phyloP scores from a whole-genome alignment of 1,140 invertebrate species.

The Lerema accius region DNA sequence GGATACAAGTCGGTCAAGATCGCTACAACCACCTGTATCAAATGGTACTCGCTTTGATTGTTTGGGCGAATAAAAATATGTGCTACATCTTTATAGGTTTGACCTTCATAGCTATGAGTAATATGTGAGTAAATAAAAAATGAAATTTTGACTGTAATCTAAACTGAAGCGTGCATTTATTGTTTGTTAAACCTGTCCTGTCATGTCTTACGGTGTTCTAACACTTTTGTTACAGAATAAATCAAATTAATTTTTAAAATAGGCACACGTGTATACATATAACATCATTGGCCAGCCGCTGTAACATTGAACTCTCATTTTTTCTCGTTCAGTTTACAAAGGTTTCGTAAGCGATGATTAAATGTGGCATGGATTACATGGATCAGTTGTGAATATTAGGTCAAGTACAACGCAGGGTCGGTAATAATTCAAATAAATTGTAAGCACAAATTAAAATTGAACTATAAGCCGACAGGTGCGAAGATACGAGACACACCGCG shows the following conservation, averaged over 20 bases:
- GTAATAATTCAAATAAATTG: slow-evolving; percentile 29
- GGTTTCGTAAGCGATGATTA: slow-evolving; percentile 36
- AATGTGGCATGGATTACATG: slow-evolving; percentile 26
- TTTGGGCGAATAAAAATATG: slow-evolving; percentile 5
- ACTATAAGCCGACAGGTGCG: slow-evolving; percentile 19
- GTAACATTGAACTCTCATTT: slow-evolving; percentile 30
- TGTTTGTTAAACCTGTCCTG: slow-evolving; percentile 10
- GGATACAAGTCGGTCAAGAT: slow-evolving; percentile 58
- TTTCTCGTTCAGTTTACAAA: slow-evolving; percentile 20
- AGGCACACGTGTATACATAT: too few relatives aligned
- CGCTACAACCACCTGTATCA: slow-evolving; percentile 41
- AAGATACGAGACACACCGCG: slow-evolving; percentile 8
- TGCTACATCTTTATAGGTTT: background rate
- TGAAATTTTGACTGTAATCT: too few relatives aligned
- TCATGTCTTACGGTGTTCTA: slow-evolving; percentile 1
- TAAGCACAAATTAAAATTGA: slow-evolving; percentile 27
- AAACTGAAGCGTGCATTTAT: background rate
- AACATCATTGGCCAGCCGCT: background rate
- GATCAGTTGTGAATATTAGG: slow-evolving; percentile 27
- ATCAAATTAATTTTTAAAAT: slow-evolving; percentile 22
- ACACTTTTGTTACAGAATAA: background rate
- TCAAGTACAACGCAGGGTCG: slow-evolving; percentile 26
- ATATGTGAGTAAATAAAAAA: background rate
- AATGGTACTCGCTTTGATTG: slow-evolving; percentile 18
- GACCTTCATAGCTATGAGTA: slow-evolving; percentile 1